Evolutionary conservation across 2,888 invertebrate genomes (phyloP).

Genomic region (Callimorpha dominula): DNA sequence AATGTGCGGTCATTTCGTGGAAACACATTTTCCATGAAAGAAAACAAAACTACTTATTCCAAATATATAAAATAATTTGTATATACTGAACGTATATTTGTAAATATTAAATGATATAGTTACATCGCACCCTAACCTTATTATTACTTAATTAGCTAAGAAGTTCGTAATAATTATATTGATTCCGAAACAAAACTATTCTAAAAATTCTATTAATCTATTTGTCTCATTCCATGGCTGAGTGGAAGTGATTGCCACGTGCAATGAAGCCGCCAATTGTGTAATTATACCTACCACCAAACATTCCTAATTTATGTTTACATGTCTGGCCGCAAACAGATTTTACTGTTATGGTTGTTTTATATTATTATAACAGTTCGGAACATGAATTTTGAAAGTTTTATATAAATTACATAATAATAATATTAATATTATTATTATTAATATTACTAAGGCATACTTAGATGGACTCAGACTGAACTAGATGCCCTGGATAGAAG

Average conservation of each 20-base stretch:
- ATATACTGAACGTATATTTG: no score
- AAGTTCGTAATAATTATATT: background rate
- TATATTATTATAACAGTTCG: background rate
- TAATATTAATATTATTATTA: no score
- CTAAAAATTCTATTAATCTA: background rate
- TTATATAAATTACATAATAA: no score
- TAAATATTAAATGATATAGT: background rate
- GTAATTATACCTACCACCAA: no score
- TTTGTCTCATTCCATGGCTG: background rate
- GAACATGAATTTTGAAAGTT: no score
- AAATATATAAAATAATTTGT: no score
- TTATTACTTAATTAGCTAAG: background rate
- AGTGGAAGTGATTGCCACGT: background rate
- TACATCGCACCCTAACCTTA: background rate
- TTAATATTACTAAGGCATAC: no score
- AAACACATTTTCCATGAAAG: background rate
- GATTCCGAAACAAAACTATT: background rate
- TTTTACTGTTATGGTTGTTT: no score
- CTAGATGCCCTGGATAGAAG: no score
- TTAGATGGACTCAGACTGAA: no score
- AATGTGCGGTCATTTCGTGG: background rate
- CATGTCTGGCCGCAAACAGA: no score
- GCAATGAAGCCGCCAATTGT: background rate
- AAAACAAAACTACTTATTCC: background rate
- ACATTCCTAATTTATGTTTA: no score